A percentile compares a stretch with the other conserved stretches of the same genome.
Conservation (phyloP, 2,113 vertebrate species). For the Mesitornis unicolor region DNA sequence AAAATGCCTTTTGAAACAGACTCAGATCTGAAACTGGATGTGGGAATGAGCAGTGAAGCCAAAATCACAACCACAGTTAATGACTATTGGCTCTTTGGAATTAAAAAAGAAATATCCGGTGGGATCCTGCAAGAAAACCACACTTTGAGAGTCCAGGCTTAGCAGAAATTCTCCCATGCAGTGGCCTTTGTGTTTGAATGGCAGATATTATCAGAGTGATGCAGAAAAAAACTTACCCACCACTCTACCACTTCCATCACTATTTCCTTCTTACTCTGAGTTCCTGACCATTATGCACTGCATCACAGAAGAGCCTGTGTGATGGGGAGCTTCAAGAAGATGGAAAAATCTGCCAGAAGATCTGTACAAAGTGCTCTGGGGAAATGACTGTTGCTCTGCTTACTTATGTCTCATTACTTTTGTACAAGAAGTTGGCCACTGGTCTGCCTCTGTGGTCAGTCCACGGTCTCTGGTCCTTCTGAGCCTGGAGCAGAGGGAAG, state of each 20-base stretch:
- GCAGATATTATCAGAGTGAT: not conserved
- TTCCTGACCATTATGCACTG: not conserved
- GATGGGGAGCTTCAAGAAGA: not conserved
- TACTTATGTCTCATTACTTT: not conserved
- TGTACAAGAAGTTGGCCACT: not conserved
- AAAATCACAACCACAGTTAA: slow-evolving; percentile 31
- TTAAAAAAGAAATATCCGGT: not conserved
- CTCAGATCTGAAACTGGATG: not conserved
- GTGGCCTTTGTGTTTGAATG: not conserved
- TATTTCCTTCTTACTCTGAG: not conserved
- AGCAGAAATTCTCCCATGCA: not conserved
- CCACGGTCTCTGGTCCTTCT: not conserved
- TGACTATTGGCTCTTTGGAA: not conserved
- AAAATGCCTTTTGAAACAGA: not conserved
- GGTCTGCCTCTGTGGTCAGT: not conserved
- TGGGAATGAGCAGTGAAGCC: slow-evolving; percentile 28
- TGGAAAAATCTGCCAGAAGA: not conserved
- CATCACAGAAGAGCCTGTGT: not conserved
- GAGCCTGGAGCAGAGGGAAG: not conserved
- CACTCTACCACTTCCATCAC: not conserved
- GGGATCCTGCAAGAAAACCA: not conserved
- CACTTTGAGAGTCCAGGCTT: not conserved
- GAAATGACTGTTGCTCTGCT: not conserved
- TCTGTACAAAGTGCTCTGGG: not conserved
- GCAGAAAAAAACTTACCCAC: not conserved